phyloP scores from a whole-genome alignment of 1,140 invertebrate genomes.

The Heliconius melpomene region DNA sequence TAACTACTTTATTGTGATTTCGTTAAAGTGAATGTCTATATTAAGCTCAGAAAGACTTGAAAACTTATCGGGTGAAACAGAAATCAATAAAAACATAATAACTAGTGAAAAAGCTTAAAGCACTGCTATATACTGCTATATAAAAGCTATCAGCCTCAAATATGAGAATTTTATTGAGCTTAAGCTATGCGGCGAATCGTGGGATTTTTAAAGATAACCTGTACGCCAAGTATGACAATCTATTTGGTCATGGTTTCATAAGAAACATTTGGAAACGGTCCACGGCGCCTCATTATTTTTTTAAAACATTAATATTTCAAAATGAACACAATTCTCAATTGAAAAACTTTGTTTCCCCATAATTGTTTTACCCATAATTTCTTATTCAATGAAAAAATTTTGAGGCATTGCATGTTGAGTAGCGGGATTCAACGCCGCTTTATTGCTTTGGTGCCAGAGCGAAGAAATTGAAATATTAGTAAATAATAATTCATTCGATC shows the following conservation, averaged over 20 bases:
- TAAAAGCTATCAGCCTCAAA: neutral
- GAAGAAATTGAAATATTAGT: too few relatives aligned
- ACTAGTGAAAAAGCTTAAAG: neutral
- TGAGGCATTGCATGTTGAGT: too few relatives aligned
- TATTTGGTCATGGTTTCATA: constrained; percentile 28
- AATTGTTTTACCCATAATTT: neutral
- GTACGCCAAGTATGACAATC: constrained; percentile 21
- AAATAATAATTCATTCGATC: too few relatives aligned
- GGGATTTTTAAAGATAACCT: constrained; percentile 25
- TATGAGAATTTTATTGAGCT: neutral
- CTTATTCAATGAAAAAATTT: neutral
- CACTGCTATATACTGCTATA: too few relatives aligned
- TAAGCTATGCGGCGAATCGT: neutral
- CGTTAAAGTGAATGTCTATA: too few relatives aligned
- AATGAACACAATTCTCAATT: neutral
- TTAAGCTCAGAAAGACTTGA: too few relatives aligned
- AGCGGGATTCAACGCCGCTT: too few relatives aligned
- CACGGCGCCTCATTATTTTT: constrained; percentile 15
- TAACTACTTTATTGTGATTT: too few relatives aligned
- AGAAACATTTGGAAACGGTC: constrained; percentile 21
- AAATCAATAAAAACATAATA: too few relatives aligned
- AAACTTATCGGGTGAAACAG: too few relatives aligned
- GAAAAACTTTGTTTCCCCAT: neutral
- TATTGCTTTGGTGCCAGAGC: too few relatives aligned
- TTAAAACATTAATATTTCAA: constrained; percentile 29